phyloP scores from a whole-genome alignment of 2,888 invertebrate species.

The Actias luna region DNA sequence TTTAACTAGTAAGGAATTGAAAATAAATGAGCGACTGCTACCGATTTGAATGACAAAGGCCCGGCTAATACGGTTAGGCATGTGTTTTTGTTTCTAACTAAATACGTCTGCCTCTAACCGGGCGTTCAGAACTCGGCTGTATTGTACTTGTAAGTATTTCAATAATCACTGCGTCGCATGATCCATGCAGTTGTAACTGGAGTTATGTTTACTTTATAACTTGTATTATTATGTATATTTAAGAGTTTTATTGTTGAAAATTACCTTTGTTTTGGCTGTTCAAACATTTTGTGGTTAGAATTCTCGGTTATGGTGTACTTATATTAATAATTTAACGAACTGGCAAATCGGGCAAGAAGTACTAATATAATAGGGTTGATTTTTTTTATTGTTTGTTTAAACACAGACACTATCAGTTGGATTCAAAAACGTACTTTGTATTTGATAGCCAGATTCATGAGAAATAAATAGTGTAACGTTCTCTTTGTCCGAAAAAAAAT shows the following conservation, averaged over 20 bases:
- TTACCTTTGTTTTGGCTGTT: slow-evolving; percentile 11
- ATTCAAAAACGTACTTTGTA: too few relatives aligned
- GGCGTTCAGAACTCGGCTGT: slow-evolving; percentile 24
- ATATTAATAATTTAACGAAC: too few relatives aligned
- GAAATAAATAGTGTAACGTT: too few relatives aligned
- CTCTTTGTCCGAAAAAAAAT: too few relatives aligned
- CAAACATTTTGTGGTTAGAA: background rate
- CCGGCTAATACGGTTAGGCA: slow-evolving; percentile 65
- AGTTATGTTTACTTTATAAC: slow-evolving; percentile 36
- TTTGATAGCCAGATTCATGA: too few relatives aligned
- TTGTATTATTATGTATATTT: slow-evolving; percentile 31
- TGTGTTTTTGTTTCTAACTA: slow-evolving; percentile 21
- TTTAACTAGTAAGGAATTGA: slow-evolving; percentile 66
- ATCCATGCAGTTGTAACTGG: slow-evolving; percentile 32
- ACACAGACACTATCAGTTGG: too few relatives aligned
- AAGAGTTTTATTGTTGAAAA: slow-evolving; percentile 13
- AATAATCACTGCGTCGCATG: slow-evolving; percentile 30
- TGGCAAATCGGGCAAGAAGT: too few relatives aligned
- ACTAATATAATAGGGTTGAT: too few relatives aligned
- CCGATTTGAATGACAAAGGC: slow-evolving; percentile 79
- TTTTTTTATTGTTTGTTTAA: too few relatives aligned
- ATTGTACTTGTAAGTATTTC: slow-evolving; percentile 33
- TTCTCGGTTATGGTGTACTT: background rate
- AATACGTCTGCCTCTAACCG: slow-evolving; percentile 18
- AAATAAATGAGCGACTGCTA: slow-evolving; percentile 74